Evolutionary conservation across 2,113 vertebrate species (phyloP).

Genomic region (Etia nguti): DNA sequence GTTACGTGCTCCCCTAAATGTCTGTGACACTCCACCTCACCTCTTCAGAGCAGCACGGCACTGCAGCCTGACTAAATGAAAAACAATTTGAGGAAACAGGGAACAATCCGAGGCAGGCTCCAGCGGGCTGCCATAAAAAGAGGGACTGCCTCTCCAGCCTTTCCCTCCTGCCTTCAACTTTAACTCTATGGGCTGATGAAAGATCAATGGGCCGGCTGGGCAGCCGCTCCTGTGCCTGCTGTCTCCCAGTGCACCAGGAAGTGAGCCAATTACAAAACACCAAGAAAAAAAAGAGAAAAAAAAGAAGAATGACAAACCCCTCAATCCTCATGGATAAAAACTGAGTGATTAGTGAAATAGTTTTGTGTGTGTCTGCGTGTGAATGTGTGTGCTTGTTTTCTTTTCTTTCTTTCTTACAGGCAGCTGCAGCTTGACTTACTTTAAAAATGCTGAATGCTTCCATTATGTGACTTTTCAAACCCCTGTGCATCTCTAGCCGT

Average conservation of each 20-base stretch:
- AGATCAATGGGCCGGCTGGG: conserved; percentile 68
- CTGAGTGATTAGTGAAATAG: conserved; percentile 24
- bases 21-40: conserved; percentile 61
- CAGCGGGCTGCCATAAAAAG: conserved; percentile 69
- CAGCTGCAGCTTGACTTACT: background rate
- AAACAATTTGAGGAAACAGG: conserved; percentile 76
- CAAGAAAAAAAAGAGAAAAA: conserved; percentile 4
- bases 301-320: conserved; percentile 26
- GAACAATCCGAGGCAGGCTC: conserved; percentile 74
- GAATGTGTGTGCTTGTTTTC: background rate
- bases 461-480: conserved; percentile 39
- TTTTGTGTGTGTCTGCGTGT: background rate
- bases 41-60: conserved; percentile 34
- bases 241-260: conserved; percentile 60
- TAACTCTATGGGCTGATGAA: conserved; percentile 65
- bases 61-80: conserved; percentile 57
- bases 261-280: conserved; percentile 59
- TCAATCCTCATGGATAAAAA: conserved; percentile 22
- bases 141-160: conserved; percentile 47
- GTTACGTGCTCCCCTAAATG: conserved; percentile 58
- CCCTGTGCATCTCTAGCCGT: background rate
- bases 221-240: conserved; percentile 53
- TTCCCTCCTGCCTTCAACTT: conserved; percentile 54
- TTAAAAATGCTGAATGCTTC: conserved; percentile 45
- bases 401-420: conserved; percentile 7